Evolutionary conservation across 2,113 vertebrate species (phyloP).

Genomic region (Pelecanus crispus): DNA sequence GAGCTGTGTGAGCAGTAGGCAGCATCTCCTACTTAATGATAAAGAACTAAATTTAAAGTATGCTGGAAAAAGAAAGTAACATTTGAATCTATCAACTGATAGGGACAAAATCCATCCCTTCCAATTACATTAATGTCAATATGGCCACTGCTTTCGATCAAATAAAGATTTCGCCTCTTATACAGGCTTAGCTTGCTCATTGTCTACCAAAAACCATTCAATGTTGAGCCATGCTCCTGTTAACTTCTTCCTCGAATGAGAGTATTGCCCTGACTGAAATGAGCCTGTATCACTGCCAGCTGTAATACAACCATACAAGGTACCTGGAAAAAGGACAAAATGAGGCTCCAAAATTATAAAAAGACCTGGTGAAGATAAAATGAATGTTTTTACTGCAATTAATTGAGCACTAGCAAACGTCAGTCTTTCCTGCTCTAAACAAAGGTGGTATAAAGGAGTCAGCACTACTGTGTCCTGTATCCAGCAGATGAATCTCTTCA

Average conservation of each 20-base stretch:
- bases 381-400: neutral
- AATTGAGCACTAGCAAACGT: neutral
- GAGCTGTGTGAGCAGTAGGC: neutral
- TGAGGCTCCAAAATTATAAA: neutral
- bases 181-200: neutral
- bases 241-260: neutral
- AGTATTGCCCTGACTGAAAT: neutral
- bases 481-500: fast-evolving
- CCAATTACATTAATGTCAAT: neutral
- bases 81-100: neutral
- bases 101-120: neutral
- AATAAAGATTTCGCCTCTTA: neutral
- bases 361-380: neutral
- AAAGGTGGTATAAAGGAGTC: neutral
- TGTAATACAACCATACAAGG: neutral
- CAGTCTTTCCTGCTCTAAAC: neutral
- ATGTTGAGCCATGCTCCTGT: neutral
- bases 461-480: neutral
- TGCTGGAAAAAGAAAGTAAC: neutral
- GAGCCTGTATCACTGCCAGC: neutral
- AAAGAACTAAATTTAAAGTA: neutral
- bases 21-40: neutral
- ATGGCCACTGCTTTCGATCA: fast-evolving
- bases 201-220: neutral
- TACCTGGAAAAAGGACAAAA: neutral